Base-by-base conservation (phyloP, 2,113 vertebrate genomes). In the Buteo buteo region DNA sequence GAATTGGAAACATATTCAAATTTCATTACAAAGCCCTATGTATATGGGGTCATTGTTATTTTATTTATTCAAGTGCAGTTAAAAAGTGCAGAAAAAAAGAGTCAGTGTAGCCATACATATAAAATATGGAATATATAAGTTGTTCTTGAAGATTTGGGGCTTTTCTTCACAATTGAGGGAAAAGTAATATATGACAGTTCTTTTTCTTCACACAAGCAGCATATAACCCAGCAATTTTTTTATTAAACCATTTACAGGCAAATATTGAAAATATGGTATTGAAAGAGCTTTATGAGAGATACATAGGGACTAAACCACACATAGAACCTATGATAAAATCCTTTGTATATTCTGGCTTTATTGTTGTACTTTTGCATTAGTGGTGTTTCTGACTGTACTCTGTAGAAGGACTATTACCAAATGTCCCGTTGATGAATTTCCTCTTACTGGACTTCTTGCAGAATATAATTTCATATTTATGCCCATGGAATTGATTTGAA, bases 1-100 rank as follows among this genome's bases (percentile, higher is more conserved):
- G 40, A 96, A 97, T 57, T 80, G 13, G 32, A 96, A 97, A 81
- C 29, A 65, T 90, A 78, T 79, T 86, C 70, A 93, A 72, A 95
- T 95, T 92, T 69, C 57, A 66, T 90, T 93, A 65, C 73, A 81
- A 69, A 79, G 17, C 45, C 32, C 16, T 78, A 28, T 49, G 21
- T 47, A 54, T 58, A 59, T 36, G 38, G 3, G 81, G 34, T 73
- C 70, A 66, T 10, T 91, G 59, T 82, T 91, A 91, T 81, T 95
- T 92, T 79, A 29, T 54, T 90, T 86, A 82, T 91, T 93, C 34
- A 92, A 91, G 11, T 86, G 64, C 3, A 72, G 17, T 85, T 96
- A 49, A 86, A 79, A 76, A 57, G 6, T 65, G 10, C 8, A 87
- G 49, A 36, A 9, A 29, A 83, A 93, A 72, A 61, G 19, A 47